phyloP scores from a whole-genome alignment of 2,113 vertebrate genomes.

The Cercocebus atys region DNA sequence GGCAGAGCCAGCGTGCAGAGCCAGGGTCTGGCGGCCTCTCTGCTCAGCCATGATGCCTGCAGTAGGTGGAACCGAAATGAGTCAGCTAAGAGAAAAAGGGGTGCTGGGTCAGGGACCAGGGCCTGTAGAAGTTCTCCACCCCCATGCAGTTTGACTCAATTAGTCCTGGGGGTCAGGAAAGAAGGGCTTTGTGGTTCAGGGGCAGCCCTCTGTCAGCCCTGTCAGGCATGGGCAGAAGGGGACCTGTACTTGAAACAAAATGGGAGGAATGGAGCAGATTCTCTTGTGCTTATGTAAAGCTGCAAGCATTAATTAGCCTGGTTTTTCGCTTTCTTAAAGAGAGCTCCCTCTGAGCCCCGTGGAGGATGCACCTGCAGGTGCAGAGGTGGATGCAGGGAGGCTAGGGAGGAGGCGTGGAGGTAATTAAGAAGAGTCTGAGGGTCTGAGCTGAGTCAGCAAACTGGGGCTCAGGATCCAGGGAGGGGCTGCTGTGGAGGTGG shows the following conservation, averaged over 20 bases:
- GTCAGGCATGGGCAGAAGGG: not conserved
- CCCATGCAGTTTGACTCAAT: accelerated
- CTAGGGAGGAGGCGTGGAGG: not conserved
- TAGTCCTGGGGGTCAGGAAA: not conserved
- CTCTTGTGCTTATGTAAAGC: not conserved
- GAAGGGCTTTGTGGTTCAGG: not conserved
- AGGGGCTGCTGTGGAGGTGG: not conserved
- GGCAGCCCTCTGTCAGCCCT: not conserved
- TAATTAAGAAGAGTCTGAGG: not conserved
- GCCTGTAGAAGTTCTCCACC: not conserved
- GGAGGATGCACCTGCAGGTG: not conserved
- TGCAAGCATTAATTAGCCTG: not conserved
- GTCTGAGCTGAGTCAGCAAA: not conserved
- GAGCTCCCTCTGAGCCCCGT: not conserved
- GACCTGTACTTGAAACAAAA: not conserved
- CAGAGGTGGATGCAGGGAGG: too few species aligned
- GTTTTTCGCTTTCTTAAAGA: not conserved
- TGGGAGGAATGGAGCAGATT: not conserved
- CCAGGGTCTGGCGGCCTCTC: not conserved
- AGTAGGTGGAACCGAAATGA: too few species aligned
- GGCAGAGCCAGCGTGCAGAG: not conserved
- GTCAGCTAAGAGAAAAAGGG: not conserved
- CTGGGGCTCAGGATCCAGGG: not conserved
- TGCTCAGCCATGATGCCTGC: accelerated
- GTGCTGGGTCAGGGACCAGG: not conserved